Conservation (phyloP, 2,113 vertebrate species). For the Desmodus rotundus region DNA sequence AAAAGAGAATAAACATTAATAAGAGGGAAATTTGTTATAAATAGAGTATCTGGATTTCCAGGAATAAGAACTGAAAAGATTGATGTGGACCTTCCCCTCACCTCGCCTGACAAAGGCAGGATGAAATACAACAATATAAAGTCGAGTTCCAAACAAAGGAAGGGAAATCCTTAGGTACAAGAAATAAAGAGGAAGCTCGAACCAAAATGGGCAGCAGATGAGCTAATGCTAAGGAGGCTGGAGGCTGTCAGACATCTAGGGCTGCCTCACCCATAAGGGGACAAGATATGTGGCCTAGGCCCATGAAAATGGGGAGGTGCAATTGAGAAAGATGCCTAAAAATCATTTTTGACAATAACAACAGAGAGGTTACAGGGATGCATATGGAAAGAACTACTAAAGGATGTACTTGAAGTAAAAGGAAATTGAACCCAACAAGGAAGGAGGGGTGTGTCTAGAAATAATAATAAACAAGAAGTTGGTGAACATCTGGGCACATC, state of each 20-base stretch:
- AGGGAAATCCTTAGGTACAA: conserved; percentile 26
- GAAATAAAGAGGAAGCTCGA: not conserved
- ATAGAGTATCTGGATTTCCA: conserved; percentile 57
- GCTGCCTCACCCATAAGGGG: not conserved
- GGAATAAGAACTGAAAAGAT: conserved; percentile 56
- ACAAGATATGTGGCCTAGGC: not conserved
- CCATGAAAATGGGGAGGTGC: no score
- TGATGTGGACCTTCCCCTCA: not conserved
- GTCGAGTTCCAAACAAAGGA: conserved; percentile 40
- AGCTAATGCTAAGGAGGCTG: not conserved
- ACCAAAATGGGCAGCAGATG: not conserved
- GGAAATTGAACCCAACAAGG: not conserved
- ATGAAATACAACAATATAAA: conserved; percentile 49
- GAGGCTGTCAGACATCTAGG: not conserved
- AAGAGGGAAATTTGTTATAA: conserved; percentile 61
- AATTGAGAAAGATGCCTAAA: not conserved
- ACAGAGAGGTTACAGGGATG: not conserved
- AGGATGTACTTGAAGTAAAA: not conserved
- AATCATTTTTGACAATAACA: not conserved
- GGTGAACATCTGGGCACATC: not conserved
- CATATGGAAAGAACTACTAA: not conserved
- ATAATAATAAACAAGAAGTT: not conserved
- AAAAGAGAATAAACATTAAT: conserved; percentile 44
- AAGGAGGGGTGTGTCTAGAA: not conserved
- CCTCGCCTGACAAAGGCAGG: conserved; percentile 48